phyloP scores from a whole-genome alignment of 2,888 invertebrate genomes.

The Drosophila mulleri region DNA sequence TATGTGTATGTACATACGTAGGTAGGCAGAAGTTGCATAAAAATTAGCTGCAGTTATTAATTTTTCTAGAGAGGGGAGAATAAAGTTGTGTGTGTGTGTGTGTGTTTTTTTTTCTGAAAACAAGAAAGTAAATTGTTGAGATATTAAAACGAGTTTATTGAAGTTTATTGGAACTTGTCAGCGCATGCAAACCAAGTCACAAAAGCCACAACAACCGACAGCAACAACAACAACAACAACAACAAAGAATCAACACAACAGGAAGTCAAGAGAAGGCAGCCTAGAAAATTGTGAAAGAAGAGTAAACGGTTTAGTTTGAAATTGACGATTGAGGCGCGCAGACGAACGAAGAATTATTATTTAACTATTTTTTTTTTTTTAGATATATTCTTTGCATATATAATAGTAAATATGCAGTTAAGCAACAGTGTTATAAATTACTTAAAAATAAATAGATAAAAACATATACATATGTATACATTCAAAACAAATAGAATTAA shows the following conservation, averaged over 20 bases:
- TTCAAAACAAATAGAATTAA: too few relatives aligned
- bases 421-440: not conserved
- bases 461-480: too few relatives aligned
- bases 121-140: conserved; percentile 52
- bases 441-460: too few relatives aligned
- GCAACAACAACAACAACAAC: conserved; percentile 35
- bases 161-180: conserved; percentile 79
- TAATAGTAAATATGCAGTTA: not conserved
- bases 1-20: too few relatives aligned
- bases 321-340: conserved; percentile 50
- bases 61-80: not conserved
- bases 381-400: not conserved
- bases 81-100: too few relatives aligned
- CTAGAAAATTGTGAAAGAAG: conserved; percentile 45
- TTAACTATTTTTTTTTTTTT: not conserved
- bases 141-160: conserved; percentile 75
- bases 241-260: conserved; percentile 21
- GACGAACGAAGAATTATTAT: conserved; percentile 33
- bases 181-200: conserved; percentile 68
- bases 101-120: conserved; percentile 11
- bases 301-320: conserved; percentile 56
- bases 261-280: conserved; percentile 20
- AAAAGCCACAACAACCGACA: conserved; percentile 48
- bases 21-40: not conserved
- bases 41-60: conserved; percentile 5